phyloP scores from a whole-genome alignment of 2,113 vertebrate genomes.

The Otis tarda region DNA sequence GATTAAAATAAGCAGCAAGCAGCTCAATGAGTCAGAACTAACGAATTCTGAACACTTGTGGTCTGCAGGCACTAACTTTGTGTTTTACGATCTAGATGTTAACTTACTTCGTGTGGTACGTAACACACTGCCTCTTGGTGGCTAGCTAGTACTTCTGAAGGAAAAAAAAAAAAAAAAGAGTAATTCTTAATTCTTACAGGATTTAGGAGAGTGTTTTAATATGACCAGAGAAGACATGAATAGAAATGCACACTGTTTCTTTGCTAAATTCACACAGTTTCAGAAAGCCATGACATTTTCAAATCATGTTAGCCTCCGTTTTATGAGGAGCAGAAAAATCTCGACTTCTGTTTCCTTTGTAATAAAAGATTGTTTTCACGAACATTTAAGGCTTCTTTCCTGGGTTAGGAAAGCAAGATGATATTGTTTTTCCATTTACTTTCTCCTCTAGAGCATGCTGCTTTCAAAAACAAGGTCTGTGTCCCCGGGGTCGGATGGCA shows the following conservation, averaged over 20 bases:
- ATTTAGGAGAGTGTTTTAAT: background rate
- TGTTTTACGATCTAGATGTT: background rate
- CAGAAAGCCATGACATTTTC: background rate
- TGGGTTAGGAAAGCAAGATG: slow-evolving; percentile 19
- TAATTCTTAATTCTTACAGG: background rate
- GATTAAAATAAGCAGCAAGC: background rate
- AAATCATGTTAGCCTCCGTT: background rate
- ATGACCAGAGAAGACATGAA: background rate
- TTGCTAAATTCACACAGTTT: background rate
- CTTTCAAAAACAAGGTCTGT: slow-evolving; percentile 8
- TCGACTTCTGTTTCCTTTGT: slow-evolving; percentile 13
- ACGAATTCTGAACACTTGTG: background rate
- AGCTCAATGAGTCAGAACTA: background rate
- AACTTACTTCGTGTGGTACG: background rate
- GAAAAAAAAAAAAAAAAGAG: background rate
- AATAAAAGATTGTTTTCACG: slow-evolving; percentile 30
- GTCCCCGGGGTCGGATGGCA: background rate
- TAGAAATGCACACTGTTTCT: background rate
- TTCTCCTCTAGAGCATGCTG: slow-evolving; percentile 11
- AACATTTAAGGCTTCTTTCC: slow-evolving; percentile 16
- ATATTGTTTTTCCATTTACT: slow-evolving; percentile 28
- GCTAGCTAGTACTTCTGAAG: background rate
- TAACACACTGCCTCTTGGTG: background rate
- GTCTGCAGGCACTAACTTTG: background rate
- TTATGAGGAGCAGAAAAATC: slow-evolving; percentile 3